Conservation (phyloP, 2,888 invertebrate species). For the Siphonodentalium dalli region DNA sequence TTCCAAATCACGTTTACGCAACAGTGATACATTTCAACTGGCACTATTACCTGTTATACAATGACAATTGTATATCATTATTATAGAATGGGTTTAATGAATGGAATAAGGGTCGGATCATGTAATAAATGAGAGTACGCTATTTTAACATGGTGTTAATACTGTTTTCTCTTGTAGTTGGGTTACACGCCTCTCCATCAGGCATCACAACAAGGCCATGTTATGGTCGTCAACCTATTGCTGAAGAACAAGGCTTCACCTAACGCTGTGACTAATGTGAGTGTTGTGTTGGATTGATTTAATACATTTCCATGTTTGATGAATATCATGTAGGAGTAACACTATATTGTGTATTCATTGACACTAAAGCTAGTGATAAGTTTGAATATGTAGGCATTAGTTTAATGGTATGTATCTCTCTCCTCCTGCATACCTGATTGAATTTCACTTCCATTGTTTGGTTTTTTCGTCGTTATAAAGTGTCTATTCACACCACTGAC, state of each 20-base stretch:
- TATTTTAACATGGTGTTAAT: background rate
- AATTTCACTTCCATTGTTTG: no score
- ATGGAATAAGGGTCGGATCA: no score
- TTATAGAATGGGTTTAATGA: background rate
- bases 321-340: background rate
- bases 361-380: background rate
- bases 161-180: constrained; percentile 64
- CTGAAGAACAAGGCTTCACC: constrained; percentile 93
- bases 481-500: no score
- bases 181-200: constrained; percentile 98
- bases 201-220: constrained; percentile 99
- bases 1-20: background rate
- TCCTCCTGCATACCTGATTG: no score
- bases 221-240: constrained; percentile 90
- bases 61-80: background rate
- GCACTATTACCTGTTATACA: background rate
- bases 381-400: background rate
- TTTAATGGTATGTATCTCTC: no score
- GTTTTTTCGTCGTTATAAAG: no score
- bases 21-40: background rate
- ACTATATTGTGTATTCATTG: background rate
- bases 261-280: constrained; percentile 91
- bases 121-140: background rate
- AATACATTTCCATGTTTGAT: background rate
- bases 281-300: constrained; percentile 55